phyloP scores from a whole-genome alignment of 2,888 invertebrate species.

The Anticlea derivata region DNA sequence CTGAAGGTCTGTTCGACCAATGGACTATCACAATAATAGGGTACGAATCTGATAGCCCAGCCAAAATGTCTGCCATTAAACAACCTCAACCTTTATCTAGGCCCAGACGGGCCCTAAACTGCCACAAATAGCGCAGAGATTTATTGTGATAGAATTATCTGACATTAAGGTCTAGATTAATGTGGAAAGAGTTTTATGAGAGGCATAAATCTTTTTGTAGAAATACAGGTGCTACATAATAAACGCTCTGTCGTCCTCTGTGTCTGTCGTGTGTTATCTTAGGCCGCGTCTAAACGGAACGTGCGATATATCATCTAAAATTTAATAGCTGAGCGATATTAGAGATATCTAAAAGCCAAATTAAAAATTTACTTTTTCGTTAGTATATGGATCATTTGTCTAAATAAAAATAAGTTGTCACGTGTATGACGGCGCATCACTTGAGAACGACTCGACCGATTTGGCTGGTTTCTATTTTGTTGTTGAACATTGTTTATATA shows the following conservation, averaged over 20 bases:
- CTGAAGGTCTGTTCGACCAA: constrained; percentile 17
- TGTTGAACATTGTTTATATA: no score
- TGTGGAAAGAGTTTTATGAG: constrained; percentile 11
- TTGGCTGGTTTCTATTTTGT: no score
- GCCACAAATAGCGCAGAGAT: constrained; percentile 7
- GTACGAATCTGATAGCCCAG: constrained; percentile 10
- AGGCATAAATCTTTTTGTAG: background rate
- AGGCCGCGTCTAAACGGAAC: no score
- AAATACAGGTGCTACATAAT: background rate
- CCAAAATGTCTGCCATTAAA: constrained; percentile 6
- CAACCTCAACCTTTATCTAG: constrained; percentile 18
- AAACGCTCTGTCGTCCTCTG: background rate
- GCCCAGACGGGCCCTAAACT: constrained; percentile 13
- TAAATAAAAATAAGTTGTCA: no score
- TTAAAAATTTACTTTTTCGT: no score
- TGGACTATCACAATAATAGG: constrained; percentile 16
- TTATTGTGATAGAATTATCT: constrained; percentile 12
- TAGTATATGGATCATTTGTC: no score
- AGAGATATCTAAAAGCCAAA: no score
- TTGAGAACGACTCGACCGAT: no score
- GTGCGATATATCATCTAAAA: no score
- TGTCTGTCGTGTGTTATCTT: no score
- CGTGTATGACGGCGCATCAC: no score
- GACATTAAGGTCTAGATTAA: constrained; percentile 10
- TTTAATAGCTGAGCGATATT: no score